Conservation (phyloP, 2,888 invertebrate genomes). For the Artemia sinica region DNA sequence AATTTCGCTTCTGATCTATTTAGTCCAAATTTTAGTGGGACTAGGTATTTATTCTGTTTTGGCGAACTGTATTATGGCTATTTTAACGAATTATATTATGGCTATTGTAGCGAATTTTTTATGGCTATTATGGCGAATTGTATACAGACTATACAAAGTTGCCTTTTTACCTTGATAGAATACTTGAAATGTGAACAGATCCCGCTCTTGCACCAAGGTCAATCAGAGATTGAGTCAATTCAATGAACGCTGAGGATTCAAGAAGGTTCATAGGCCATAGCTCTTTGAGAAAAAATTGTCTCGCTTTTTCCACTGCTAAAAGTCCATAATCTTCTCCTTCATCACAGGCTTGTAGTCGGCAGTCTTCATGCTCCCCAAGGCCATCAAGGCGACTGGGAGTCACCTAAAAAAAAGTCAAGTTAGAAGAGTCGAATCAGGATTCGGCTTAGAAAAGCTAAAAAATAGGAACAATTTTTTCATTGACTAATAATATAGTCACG, state of each 20-base stretch:
- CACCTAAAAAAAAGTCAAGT: not conserved
- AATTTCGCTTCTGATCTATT: too few relatives aligned
- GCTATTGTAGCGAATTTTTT: too few relatives aligned
- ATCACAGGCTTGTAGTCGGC: not conserved
- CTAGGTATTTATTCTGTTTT: too few relatives aligned
- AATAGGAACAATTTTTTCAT: too few relatives aligned
- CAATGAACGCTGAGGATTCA: not conserved
- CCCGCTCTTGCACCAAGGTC: conserved; percentile 12
- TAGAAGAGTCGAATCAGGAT: too few relatives aligned
- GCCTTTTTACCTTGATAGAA: not conserved
- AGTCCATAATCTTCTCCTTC: not conserved
- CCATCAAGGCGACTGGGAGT: not conserved
- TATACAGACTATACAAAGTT: too few relatives aligned
- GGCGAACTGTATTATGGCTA: too few relatives aligned
- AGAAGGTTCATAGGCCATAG: not conserved
- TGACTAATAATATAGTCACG: too few relatives aligned
- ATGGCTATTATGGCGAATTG: too few relatives aligned
- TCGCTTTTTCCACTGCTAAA: conserved; percentile 2
- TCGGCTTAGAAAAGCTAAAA: too few relatives aligned
- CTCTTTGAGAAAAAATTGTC: conserved; percentile 1
- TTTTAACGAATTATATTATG: too few relatives aligned
- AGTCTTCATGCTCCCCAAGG: not conserved
- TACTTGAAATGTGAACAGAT: not conserved
- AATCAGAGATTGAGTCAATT: not conserved
- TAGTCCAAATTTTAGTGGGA: too few relatives aligned